Base-by-base conservation (phyloP, 2,888 invertebrate species). In the Taphrorychus bicolor region DNA sequence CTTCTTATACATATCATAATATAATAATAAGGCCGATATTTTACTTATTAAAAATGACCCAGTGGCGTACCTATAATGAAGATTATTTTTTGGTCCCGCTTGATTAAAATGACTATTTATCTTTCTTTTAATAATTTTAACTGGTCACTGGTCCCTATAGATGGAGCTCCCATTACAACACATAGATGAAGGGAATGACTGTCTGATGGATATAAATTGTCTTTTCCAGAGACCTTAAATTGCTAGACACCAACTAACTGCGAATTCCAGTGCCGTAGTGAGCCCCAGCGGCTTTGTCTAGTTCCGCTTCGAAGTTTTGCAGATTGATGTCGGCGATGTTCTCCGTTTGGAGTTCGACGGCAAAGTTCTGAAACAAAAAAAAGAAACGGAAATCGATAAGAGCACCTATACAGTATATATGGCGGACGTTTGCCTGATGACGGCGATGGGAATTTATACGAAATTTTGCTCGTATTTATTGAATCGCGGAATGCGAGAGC, bases 261-360 rank as follows among this genome's bases (percentile, higher is more conserved):
- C 91, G 85, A 73, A 89, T 84, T 48, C 92, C 92, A 53, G 91
- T 92, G 57, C 92, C 92, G 77, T 92, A 92, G 82, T 92, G 91
- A 61, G 92, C 92, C 72, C 92, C 92, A 40, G 92, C 91, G 66
- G 91, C 92, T 79, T 88, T 88, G 76, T 87, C 87, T 76, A 92
- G 81, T 69, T 88, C 88, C 63, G 88, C 88, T 76, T 87, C 87
- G 80, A 92, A 90, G 79, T 87, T 85, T 73, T 89, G 87, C 77
- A 90, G 86, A 77, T 88, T 88, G 81, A 92, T 85, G 77, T 92
- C 92, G 41, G 86, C 83, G 77, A 86, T 84, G 75, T 87, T 88
- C 79, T 89, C 90, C 76, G 91, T 83, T 80, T 90, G 89, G 73
- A 92, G 82, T 79, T 92, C 92, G 73, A 90, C 89, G 41, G 92